A percentile compares a stretch with the other conserved stretches of the same genome.
Evolutionary conservation across 2,797 vertebrate genomes (phyloP).

Genomic region (Pyrocephalus nanus): DNA sequence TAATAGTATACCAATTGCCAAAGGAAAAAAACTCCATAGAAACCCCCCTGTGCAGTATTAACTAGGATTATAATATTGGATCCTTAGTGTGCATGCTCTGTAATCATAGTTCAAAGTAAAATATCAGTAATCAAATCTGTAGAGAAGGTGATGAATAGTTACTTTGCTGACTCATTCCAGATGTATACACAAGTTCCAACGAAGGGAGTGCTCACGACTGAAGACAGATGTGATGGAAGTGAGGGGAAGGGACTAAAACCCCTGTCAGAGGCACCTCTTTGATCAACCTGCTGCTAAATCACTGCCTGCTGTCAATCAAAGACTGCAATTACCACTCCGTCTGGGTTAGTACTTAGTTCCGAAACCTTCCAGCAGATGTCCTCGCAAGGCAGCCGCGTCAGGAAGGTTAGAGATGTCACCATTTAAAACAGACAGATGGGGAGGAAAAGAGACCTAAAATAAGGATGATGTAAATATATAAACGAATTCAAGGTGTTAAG

Average conservation of each 20-base stretch:
- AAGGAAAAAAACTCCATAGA: not conserved
- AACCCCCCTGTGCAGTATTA: not conserved
- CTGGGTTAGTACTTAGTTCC: not conserved
- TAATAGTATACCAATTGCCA: not conserved
- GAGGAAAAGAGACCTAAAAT: not conserved
- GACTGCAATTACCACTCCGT: not conserved
- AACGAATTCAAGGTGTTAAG: not conserved
- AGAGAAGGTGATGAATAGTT: not conserved
- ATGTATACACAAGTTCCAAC: not conserved
- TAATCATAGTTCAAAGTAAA: not conserved
- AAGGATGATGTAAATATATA: not conserved
- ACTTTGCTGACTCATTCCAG: conserved; percentile 4
- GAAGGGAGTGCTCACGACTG: not conserved
- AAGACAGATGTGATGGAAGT: not conserved
- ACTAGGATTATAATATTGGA: not conserved
- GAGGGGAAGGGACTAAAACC: not conserved
- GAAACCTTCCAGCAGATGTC: conserved; percentile 49
- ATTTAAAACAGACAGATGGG: not conserved
- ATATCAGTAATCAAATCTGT: not conserved
- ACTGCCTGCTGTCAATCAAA: not conserved
- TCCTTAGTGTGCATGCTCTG: not conserved
- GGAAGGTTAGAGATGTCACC: not conserved
- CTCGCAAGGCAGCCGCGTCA: not conserved
- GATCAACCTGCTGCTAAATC: not conserved
- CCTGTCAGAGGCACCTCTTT: not conserved